Conservation (phyloP, 2,797 vertebrate species). For the Botia almorhae region DNA sequence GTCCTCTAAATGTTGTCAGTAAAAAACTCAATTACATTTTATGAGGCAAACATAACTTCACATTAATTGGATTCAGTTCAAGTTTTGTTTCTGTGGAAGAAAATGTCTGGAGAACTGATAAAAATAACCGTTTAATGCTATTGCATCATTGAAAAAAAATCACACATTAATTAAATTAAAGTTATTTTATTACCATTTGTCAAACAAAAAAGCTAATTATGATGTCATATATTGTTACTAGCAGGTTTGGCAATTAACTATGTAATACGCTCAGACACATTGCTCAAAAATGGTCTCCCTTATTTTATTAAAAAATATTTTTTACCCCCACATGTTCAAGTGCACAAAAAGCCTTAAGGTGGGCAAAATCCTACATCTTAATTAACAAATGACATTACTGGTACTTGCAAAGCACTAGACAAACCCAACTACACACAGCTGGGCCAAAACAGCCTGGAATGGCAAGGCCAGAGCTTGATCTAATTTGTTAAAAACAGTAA, state of each 20-base stretch:
- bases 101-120: too few relatives aligned
- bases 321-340: neutral
- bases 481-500: neutral
- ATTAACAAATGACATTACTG: neutral
- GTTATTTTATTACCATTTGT: neutral
- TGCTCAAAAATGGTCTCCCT: neutral
- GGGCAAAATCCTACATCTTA: neutral
- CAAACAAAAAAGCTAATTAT: neutral
- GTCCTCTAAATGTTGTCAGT: neutral
- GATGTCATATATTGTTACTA: neutral
- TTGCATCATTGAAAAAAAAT: conserved; percentile 31
- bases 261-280: neutral
- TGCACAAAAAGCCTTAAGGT: neutral
- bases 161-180: neutral
- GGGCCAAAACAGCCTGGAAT: neutral
- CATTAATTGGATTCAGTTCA: neutral
- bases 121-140: neutral
- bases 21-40: neutral
- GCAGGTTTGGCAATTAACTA: neutral
- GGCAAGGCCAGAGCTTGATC: neutral
- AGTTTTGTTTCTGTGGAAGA: too few relatives aligned
- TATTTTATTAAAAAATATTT: too few relatives aligned
- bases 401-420: neutral
- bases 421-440: neutral
- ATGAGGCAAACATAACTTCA: neutral